Percentiles rank a stretch among this genome's conserved stretches.
Conservation (phyloP, 2,113 vertebrate genomes). For the Cyrtonyx montezumae region DNA sequence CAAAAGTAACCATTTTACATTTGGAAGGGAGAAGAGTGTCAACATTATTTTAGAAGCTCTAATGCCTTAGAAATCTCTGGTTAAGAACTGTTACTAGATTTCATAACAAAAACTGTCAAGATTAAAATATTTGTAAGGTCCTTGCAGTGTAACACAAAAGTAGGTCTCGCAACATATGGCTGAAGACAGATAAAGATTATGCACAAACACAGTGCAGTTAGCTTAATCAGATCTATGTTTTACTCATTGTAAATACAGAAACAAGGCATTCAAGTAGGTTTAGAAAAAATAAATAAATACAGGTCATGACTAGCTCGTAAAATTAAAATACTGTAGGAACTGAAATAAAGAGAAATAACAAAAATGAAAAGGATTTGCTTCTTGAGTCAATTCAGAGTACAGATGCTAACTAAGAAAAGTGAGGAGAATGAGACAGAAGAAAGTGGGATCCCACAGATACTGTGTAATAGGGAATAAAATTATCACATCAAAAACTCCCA, state of each 20-base stretch:
- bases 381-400: background rate
- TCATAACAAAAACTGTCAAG: background rate
- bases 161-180: background rate
- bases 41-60: background rate
- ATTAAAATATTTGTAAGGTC: background rate
- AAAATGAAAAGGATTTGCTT: background rate
- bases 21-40: accelerated
- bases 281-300: background rate
- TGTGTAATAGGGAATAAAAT: background rate
- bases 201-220: background rate
- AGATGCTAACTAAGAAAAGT: background rate
- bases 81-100: background rate
- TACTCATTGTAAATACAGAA: background rate
- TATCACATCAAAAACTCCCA: background rate
- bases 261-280: background rate
- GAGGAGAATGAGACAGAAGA: background rate
- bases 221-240: background rate
- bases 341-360: background rate
- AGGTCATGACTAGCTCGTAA: background rate
- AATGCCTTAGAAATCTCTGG: background rate
- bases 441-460: background rate
- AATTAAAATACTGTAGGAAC: background rate
- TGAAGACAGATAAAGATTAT: background rate
- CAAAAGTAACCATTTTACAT: background rate
- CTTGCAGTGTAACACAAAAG: background rate